Percentiles rank a stretch among this genome's conserved stretches.
These are phyloP conservation scores for Pissodes strobi DNA, from an alignment of 1,140 invertebrate species.

Conservation along the genomic window DNA sequence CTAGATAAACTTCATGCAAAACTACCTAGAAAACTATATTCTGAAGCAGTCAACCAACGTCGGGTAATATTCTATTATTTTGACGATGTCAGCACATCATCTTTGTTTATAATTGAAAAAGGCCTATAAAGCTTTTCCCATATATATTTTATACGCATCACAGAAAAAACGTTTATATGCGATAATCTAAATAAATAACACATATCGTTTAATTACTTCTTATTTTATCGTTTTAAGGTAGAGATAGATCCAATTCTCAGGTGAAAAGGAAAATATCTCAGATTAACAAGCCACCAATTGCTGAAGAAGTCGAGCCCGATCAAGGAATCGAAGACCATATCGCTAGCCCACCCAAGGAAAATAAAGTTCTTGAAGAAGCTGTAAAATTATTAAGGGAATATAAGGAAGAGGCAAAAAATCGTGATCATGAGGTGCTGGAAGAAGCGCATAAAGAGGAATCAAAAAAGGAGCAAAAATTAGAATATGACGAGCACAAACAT, in stretches of 20 bases:
- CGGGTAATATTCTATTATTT: too few species aligned
- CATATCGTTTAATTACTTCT: neutral
- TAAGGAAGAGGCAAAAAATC: conserved; percentile 34
- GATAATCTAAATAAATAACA: conserved; percentile 1
- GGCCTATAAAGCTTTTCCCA: too few species aligned
- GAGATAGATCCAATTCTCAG: conserved; percentile 18
- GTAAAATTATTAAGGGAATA: conserved; percentile 42
- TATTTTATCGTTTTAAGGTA: conserved; percentile 10
- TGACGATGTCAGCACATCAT: too few species aligned
- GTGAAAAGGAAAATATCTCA: conserved; percentile 31
- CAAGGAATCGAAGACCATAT: conserved; percentile 38
- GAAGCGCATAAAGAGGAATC: conserved; percentile 20
- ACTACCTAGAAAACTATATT: too few species aligned
- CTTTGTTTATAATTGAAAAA: too few species aligned
- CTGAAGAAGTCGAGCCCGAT: conserved; percentile 58
- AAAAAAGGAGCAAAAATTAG: conserved; percentile 1
- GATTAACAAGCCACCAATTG: conserved; percentile 53
- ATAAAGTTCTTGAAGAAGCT: conserved; percentile 43
- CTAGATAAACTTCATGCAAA: too few species aligned
- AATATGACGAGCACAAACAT: conserved; percentile 22
- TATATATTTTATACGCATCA: too few species aligned
- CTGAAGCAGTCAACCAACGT: too few species aligned
- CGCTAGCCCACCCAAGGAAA: conserved; percentile 34
- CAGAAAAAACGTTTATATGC: too few species aligned
- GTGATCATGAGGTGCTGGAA: conserved; percentile 15